These are phyloP conservation scores for Periparus ater DNA, from an alignment of 2,797 vertebrate species.

Conservation along the genomic window DNA sequence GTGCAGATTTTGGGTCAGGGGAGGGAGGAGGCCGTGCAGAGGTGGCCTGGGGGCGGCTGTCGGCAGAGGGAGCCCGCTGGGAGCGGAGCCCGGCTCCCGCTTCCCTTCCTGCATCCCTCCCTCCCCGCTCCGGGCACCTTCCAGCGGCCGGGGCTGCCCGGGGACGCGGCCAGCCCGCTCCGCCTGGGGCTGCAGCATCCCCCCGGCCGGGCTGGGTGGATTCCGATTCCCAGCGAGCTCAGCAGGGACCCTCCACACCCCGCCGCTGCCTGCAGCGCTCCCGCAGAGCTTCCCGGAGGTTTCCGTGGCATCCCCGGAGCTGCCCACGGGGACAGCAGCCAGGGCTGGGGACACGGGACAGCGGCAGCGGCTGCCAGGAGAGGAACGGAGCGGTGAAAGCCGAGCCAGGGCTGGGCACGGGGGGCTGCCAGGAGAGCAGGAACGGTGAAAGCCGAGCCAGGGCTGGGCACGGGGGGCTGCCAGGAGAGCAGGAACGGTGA, in stretches of 20 bases:
- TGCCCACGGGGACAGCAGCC: neutral
- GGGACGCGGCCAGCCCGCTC: neutral
- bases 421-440: neutral
- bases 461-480: too few species aligned
- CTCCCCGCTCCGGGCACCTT: rapidly evolving
- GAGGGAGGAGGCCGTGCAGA: rapidly evolving
- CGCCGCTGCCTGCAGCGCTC: rapidly evolving
- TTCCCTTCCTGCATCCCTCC: neutral
- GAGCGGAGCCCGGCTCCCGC: rapidly evolving
- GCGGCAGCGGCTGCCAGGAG: too few species aligned
- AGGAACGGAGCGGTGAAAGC: too few species aligned
- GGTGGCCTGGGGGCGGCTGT: neutral
- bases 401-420: neutral
- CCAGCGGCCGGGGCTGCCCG: rapidly evolving
- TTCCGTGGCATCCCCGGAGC: neutral
- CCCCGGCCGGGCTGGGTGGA: neutral
- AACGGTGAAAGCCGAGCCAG: too few species aligned
- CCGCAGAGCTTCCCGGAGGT: neutral
- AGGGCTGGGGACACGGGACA: too few species aligned
- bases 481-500: neutral
- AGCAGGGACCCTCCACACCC: neutral
- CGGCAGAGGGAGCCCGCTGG: constrained; percentile 13
- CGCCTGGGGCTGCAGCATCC: neutral
- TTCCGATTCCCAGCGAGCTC: rapidly evolving
- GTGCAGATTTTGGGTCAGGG: neutral